Evolutionary conservation across 2,797 vertebrate species (phyloP).

Genomic region (Xyrichtys novacula): DNA sequence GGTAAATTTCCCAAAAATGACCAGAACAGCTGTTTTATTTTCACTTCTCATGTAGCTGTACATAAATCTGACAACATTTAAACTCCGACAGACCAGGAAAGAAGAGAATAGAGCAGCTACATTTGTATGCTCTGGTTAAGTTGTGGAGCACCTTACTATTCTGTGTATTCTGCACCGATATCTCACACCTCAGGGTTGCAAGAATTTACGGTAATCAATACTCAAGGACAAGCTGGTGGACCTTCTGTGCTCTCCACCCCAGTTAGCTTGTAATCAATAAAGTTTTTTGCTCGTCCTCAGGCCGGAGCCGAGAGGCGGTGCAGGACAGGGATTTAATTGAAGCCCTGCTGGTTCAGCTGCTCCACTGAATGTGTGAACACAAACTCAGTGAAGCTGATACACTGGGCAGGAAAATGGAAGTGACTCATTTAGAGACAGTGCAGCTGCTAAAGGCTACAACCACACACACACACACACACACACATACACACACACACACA

Average conservation of each 20-base stretch:
- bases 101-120: not conserved
- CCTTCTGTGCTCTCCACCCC: slow-evolving; percentile 15
- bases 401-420: slow-evolving; percentile 42
- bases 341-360: slow-evolving; percentile 44
- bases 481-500: slow-evolving; percentile 20
- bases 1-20: not conserved
- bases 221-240: slow-evolving; percentile 7
- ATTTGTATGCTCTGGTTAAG: not conserved
- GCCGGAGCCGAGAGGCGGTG: slow-evolving; percentile 13
- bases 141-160: slow-evolving; percentile 6
- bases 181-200: slow-evolving; percentile 17
- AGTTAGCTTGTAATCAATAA: slow-evolving; percentile 58
- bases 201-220: slow-evolving; percentile 46
- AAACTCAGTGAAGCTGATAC: slow-evolving; percentile 25
- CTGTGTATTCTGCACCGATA: slow-evolving; percentile 13
- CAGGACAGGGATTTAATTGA: slow-evolving; percentile 43
- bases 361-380: slow-evolving; percentile 24
- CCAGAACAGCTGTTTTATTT: not conserved
- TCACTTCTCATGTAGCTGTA: not conserved
- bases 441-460: slow-evolving; percentile 61
- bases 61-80: not conserved
- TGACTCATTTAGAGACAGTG: slow-evolving; percentile 51
- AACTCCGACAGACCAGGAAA: not conserved
- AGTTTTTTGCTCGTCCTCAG: not conserved
- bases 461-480: slow-evolving; percentile 2